These are phyloP conservation scores for Chiloscyllium punctatum DNA, from an alignment of 2,797 vertebrate genomes.

Conservation along the genomic window DNA sequence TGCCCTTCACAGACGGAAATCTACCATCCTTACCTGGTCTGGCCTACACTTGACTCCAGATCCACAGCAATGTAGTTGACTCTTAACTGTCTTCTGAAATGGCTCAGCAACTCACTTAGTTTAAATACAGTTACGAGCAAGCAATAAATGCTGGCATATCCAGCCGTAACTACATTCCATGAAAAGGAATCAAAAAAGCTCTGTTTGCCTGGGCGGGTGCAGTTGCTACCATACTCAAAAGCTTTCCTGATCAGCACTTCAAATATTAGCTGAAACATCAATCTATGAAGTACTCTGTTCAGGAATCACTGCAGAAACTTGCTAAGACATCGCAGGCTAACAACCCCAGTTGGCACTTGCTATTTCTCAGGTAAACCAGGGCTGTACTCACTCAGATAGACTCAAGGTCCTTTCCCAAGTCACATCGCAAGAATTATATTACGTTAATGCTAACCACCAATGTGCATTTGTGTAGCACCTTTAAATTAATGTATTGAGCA, in stretches of 20 bases:
- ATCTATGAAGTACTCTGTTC: neutral
- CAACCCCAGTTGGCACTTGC: neutral
- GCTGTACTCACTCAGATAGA: no score
- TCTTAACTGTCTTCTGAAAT: no score
- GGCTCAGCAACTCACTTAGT: no score
- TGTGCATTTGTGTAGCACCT: neutral
- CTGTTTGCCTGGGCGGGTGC: neutral
- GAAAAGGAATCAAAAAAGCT: neutral
- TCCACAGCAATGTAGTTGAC: no score
- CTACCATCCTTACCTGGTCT: no score
- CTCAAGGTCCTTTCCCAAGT: neutral
- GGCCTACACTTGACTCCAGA: no score
- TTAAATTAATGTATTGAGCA: neutral
- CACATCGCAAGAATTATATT: neutral
- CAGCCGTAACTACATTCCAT: no score
- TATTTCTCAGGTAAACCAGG: neutral
- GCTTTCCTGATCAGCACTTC: neutral
- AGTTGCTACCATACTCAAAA: neutral
- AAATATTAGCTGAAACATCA: neutral
- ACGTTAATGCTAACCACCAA: neutral
- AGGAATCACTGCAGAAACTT: neutral
- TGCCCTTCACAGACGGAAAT: no score
- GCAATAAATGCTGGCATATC: no score
- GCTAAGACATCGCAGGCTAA: neutral
- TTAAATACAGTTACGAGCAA: no score